These are phyloP conservation scores for Salminus brasiliensis DNA, from an alignment of 2,113 vertebrate species.

Conservation along the genomic window DNA sequence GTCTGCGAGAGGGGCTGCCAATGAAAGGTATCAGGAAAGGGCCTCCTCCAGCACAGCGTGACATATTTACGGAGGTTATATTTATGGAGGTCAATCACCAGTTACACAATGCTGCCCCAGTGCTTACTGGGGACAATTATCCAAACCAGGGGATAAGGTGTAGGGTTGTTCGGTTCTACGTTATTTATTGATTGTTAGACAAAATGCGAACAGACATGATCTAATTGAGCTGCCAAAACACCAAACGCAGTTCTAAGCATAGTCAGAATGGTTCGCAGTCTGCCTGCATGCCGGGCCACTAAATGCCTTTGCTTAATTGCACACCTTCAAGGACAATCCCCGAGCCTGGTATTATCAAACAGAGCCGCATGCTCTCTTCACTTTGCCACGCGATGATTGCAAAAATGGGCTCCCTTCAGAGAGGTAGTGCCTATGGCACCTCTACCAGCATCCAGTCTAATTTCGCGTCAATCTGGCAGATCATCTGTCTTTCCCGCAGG, in stretches of 20 bases:
- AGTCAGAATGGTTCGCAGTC: no score
- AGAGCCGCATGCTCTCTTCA: not conserved
- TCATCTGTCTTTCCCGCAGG: constrained; percentile 43
- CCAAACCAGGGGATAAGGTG: constrained; percentile 13
- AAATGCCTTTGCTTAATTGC: constrained; percentile 18
- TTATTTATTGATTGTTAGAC: constrained; percentile 11
- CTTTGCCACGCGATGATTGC: not conserved
- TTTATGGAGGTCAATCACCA: constrained; percentile 46
- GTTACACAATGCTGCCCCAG: constrained; percentile 22
- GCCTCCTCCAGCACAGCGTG: constrained; percentile 19
- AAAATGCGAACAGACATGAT: not conserved
- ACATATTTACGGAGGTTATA: constrained; percentile 41
- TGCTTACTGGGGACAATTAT: constrained; percentile 38
- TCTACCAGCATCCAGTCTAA: constrained; percentile 41
- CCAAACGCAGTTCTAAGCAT: not conserved
- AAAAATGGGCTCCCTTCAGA: constrained; percentile 10
- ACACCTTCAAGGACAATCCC: constrained; percentile 8
- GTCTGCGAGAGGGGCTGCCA: constrained; percentile 33
- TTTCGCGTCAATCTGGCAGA: constrained; percentile 47
- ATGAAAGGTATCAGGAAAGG: constrained; percentile 29
- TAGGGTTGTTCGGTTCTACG: not conserved
- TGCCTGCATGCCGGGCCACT: not conserved
- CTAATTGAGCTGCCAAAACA: not conserved
- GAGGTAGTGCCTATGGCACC: constrained; percentile 32
- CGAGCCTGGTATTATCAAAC: constrained; percentile 38